phyloP scores from a whole-genome alignment of 2,888 invertebrate species.

The Noctua janthe region DNA sequence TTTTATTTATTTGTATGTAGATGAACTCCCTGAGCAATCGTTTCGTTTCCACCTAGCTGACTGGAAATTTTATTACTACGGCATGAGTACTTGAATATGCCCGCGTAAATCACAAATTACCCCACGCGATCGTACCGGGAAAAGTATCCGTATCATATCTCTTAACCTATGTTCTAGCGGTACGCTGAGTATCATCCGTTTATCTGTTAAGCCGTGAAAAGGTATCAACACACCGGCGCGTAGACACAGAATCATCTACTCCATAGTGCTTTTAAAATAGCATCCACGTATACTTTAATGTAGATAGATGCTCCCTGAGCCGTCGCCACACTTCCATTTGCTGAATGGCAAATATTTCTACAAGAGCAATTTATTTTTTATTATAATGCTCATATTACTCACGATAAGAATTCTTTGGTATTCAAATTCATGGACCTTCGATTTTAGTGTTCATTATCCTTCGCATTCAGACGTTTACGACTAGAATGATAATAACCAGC shows the following conservation, averaged over 20 bases:
- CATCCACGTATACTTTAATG: background rate
- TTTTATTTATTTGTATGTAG: too few species aligned
- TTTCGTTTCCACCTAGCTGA: background rate
- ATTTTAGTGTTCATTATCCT: constrained; percentile 20
- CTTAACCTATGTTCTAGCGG: background rate
- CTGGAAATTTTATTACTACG: background rate
- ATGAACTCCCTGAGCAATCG: too few species aligned
- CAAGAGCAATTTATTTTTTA: background rate
- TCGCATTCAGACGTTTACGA: constrained; percentile 32
- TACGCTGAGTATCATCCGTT: background rate
- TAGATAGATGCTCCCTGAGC: background rate
- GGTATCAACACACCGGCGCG: background rate
- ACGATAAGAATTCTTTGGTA: background rate
- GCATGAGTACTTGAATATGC: background rate
- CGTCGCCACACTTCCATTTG: background rate
- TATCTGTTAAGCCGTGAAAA: background rate
- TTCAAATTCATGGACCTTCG: constrained; percentile 10
- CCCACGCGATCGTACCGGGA: background rate
- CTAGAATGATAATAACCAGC: constrained; percentile 35
- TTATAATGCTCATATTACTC: background rate
- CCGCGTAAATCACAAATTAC: background rate
- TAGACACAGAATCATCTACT: background rate
- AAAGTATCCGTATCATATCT: background rate
- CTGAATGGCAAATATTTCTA: background rate
- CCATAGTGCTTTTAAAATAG: background rate